These are phyloP conservation scores for Tipula vernalis DNA, from an alignment of 2,888 invertebrate species.

Conservation along the genomic window DNA sequence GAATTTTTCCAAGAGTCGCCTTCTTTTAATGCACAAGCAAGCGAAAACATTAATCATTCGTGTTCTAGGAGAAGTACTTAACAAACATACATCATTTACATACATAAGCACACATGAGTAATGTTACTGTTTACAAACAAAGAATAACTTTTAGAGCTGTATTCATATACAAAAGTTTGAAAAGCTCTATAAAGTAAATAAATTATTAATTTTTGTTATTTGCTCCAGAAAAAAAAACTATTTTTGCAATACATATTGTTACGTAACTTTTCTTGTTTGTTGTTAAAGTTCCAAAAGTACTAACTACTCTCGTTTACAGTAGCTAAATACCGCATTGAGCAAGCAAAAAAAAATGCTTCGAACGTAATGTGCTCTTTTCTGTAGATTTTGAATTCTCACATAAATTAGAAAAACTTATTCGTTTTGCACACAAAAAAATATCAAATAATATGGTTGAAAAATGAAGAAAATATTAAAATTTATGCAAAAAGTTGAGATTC, in stretches of 20 bases:
- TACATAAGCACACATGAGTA: background rate
- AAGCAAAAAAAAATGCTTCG: background rate
- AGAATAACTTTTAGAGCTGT: background rate
- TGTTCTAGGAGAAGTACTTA: background rate
- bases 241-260: background rate
- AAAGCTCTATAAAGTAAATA: background rate
- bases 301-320: background rate
- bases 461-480: background rate
- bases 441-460: background rate
- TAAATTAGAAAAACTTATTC: constrained; percentile 4
- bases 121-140: background rate
- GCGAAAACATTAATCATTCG: background rate
- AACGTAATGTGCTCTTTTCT: background rate
- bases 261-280: background rate
- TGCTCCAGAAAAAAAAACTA: background rate
- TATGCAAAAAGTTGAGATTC: background rate
- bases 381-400: background rate
- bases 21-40: background rate
- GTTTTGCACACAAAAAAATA: background rate
- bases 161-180: background rate
- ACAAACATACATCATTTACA: background rate
- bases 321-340: background rate
- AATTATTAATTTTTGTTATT: background rate
- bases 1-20: background rate
- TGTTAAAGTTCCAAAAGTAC: background rate